Conservation (phyloP, 1,140 invertebrate species). For the Psix sp. region DNA sequence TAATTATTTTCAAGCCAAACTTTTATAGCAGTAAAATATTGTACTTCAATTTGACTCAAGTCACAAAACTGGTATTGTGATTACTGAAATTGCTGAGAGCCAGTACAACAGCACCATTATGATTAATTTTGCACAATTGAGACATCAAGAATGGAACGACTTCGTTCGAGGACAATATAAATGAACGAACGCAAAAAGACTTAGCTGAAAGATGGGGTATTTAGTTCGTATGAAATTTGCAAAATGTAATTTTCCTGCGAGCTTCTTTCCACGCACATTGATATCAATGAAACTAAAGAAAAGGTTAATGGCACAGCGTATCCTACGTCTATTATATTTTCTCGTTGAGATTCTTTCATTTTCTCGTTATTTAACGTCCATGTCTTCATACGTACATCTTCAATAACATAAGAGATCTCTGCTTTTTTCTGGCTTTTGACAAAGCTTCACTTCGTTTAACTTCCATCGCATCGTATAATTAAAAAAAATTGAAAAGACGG, state of each 20-base stretch:
- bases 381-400: slow-evolving; percentile 49
- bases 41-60: too few relatives aligned
- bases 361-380: slow-evolving; percentile 58
- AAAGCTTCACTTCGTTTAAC: slow-evolving; percentile 52
- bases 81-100: too few relatives aligned
- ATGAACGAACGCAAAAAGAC: slow-evolving; percentile 30
- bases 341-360: slow-evolving; percentile 33
- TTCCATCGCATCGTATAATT: slow-evolving; percentile 17
- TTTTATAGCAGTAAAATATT: too few relatives aligned
- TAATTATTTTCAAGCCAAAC: too few relatives aligned
- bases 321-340: slow-evolving; percentile 38
- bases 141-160: slow-evolving; percentile 16
- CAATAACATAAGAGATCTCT: slow-evolving; percentile 53
- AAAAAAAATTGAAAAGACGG: background rate
- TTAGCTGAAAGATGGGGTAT: slow-evolving; percentile 13
- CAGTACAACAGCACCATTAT: slow-evolving; percentile 1
- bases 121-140: slow-evolving; percentile 12
- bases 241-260: slow-evolving; percentile 40
- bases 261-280: slow-evolving; percentile 42
- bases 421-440: slow-evolving; percentile 30
- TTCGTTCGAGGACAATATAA: slow-evolving; percentile 15
- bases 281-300: slow-evolving; percentile 49
- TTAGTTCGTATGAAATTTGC: slow-evolving; percentile 36
- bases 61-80: too few relatives aligned
- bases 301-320: slow-evolving; percentile 48